Percentiles rank a stretch among this genome's conserved stretches.
Evolutionary conservation across 37 sponge, comb jelly and placozoan species (phyloP).

Genomic region (Corticium candelabrum): DNA sequence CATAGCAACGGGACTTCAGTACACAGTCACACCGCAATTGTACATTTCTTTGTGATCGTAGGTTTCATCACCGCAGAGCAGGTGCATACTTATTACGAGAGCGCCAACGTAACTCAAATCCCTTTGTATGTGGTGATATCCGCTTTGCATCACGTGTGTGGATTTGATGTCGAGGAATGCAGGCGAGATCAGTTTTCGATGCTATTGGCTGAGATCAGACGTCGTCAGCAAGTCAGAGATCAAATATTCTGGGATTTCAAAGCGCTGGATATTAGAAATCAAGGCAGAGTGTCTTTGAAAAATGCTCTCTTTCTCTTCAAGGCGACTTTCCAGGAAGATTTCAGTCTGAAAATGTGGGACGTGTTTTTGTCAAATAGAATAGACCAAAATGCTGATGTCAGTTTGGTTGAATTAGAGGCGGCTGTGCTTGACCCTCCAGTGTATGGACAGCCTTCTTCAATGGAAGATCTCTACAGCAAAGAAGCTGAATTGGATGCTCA

Average conservation of each 20-base stretch:
- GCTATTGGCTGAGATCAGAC: not conserved
- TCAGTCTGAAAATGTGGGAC: constrained; percentile 1
- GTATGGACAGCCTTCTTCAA: not conserved
- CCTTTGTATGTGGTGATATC: not conserved
- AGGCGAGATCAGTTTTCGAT: not conserved
- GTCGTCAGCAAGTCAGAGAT: not conserved
- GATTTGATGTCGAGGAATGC: not conserved
- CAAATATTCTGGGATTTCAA: constrained; percentile 11
- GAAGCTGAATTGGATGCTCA: not conserved
- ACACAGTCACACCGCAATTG: no score
- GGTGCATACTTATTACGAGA: not conserved
- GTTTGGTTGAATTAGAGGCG: not conserved
- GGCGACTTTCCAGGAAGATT: not conserved
- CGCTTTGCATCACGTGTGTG: not conserved
- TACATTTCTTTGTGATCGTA: no score
- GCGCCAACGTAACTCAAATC: not conserved
- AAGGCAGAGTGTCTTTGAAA: constrained; percentile 1
- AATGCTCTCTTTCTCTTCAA: constrained; percentile 7
- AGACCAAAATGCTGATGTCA: not conserved
- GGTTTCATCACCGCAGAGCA: not conserved
- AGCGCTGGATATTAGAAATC: not conserved
- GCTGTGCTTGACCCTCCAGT: not conserved
- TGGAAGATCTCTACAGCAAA: not conserved
- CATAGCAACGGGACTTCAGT: no score
- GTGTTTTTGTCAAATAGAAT: not conserved